Evolutionary conservation across 2,797 vertebrate genomes (phyloP), one percentile per base, ranked within the genome.

Genomic region (Rousettus madagascariensis): DNA sequence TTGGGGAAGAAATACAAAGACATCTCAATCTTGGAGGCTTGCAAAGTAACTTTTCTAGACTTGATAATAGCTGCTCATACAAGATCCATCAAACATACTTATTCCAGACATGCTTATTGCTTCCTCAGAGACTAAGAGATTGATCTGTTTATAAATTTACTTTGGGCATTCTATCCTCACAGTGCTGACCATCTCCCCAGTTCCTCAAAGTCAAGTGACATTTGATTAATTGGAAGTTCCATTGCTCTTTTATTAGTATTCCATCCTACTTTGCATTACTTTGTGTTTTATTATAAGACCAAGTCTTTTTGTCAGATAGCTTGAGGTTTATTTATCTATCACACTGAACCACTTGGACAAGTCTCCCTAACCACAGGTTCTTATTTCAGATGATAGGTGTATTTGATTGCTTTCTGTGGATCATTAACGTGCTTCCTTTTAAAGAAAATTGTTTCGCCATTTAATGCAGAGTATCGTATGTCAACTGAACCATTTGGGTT

Each of bases 161-260:
- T 38, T 72, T 89, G 96, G 95, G 66, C 61, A 46, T 41, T 65
- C 36, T 85, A 24, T 1, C 1, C 84, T 43, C 96, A 80, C 17
- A 66, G 6, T 0, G 1, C 17, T 88, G 72, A 51, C 57, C 30
- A 46, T 38, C 69, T 79, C 96, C 83, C 36, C 51, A 41, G 26
- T 24, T 2, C 0, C 41, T 96, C 61, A 79, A 96, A 71, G 55
- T 55, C 78, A 43, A n/a, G 79, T 78, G 85, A 75, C n/a, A 79
- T 72, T 86, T 77, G 59, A 97, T 94, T 96, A 90, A 96, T 79
- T 96, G 75, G 33, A 88, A 71, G n/a, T 90, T 46, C 71, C n/a
- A 63, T 0, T 12, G 17, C 71, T 86, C 9, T 89, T 95, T 96
- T 89, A 82, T 91, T 92, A 80, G 71, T 90, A 38, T 95, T 72